A percentile compares a stretch with the other conserved stretches of the same genome.
These are phyloP conservation scores for Phalacrocorax aristotelis DNA, from an alignment of 2,113 vertebrate species.

Conservation along the genomic window DNA sequence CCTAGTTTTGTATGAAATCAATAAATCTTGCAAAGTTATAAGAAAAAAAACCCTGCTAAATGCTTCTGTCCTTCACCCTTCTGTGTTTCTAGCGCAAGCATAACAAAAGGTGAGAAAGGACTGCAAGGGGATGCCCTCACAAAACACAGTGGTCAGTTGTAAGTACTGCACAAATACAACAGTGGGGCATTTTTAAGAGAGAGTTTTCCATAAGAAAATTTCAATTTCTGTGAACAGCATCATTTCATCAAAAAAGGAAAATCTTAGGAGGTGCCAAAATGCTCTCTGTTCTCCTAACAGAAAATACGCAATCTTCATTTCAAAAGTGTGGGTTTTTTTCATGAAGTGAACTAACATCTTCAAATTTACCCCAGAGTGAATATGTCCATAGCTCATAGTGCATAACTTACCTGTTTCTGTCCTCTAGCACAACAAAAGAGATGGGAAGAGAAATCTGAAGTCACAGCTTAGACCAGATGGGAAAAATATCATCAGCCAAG, in stretches of 20 bases:
- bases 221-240: not conserved
- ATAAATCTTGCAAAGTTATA: not conserved
- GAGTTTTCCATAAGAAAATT: not conserved
- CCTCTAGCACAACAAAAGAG: not conserved
- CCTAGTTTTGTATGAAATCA: not conserved
- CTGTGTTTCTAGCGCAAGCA: not conserved
- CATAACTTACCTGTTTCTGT: not conserved
- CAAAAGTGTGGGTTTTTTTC: accelerated
- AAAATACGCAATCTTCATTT: not conserved
- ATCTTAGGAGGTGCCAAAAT: not conserved
- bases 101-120: not conserved
- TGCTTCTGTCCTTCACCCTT: not conserved
- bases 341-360: not conserved
- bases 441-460: not conserved
- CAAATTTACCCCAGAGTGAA: not conserved
- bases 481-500: not conserved
- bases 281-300: not conserved
- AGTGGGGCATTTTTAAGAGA: not conserved
- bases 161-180: not conserved
- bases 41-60: not conserved
- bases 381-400: not conserved
- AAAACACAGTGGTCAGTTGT: not conserved
- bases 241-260: not conserved
- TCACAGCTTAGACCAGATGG: not conserved
- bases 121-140: not conserved